Evolutionary conservation across 2,797 vertebrate genomes (phyloP).

Genomic region (Trichosurus vulpecula): DNA sequence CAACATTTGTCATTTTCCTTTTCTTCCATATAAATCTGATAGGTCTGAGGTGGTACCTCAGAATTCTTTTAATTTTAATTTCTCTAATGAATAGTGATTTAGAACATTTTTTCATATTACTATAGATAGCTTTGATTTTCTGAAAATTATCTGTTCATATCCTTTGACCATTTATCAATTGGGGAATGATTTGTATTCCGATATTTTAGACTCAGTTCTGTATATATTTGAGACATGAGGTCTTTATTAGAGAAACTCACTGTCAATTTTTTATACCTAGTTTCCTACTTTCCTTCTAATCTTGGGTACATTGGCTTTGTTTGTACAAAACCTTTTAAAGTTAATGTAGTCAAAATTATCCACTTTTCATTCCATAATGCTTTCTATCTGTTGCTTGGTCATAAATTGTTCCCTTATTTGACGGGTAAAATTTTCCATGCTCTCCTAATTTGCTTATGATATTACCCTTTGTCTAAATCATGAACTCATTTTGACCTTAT

Average conservation of each 20-base stretch:
- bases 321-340: not conserved
- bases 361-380: not conserved
- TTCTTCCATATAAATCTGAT: not conserved
- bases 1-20: not conserved
- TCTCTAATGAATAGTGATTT: not conserved
- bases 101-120: not conserved
- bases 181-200: not conserved
- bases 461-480: not conserved
- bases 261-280: not conserved
- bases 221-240: not conserved
- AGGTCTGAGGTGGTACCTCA: not conserved
- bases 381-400: not conserved
- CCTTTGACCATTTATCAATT: not conserved
- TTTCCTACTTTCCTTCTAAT: not conserved
- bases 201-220: not conserved
- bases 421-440: not conserved
- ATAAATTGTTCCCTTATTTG: not conserved
- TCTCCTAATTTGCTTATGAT: not conserved
- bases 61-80: not conserved
- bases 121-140: not conserved
- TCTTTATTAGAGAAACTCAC: not conserved
- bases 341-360: not conserved
- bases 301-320: not conserved
- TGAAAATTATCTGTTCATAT: not conserved
- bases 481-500: not conserved